These are phyloP conservation scores for Rhinichthys klamathensis DNA, from an alignment of 2,113 vertebrate species.

Conservation along the genomic window DNA sequence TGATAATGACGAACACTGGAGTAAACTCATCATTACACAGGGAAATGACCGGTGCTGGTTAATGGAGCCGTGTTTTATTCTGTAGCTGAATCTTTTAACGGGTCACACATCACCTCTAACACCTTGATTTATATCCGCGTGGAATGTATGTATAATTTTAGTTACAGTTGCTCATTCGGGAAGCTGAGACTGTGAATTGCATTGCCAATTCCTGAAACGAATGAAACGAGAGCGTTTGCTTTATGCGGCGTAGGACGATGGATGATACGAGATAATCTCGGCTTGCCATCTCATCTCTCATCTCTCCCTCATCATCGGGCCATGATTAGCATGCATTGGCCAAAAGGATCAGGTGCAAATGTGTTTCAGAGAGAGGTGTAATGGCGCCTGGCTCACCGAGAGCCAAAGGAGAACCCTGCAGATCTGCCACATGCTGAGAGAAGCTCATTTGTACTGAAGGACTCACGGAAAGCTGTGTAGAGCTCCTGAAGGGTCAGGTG, in stretches of 20 bases:
- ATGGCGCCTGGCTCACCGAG: slow-evolving; percentile 49
- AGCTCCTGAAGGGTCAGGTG: slow-evolving; percentile 87
- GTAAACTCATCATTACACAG: slow-evolving; percentile 64
- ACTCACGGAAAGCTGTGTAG: slow-evolving; percentile 96
- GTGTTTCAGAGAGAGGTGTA: slow-evolving; percentile 57
- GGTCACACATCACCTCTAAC: slow-evolving; percentile 59
- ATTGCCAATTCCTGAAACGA: background rate
- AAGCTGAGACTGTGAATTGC: background rate
- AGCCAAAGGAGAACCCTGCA: background rate
- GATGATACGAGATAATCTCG: slow-evolving; percentile 1
- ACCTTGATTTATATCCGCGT: slow-evolving; percentile 59
- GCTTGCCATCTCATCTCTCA: slow-evolving; percentile 25
- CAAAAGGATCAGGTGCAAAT: slow-evolving; percentile 56
- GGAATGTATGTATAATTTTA: slow-evolving; percentile 16
- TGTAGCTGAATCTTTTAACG: slow-evolving; percentile 53
- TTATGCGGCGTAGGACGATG: background rate
- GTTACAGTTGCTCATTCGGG: background rate
- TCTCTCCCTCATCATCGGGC: slow-evolving; percentile 48
- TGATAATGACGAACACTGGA: slow-evolving; percentile 57
- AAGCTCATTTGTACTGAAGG: background rate
- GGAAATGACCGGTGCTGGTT: slow-evolving; percentile 62
- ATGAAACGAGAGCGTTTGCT: slow-evolving; percentile 16
- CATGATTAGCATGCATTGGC: slow-evolving; percentile 63
- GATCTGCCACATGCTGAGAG: slow-evolving; percentile 12
- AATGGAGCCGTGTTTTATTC: slow-evolving; percentile 57